Conservation (phyloP, 2,797 vertebrate species). For the Enteromius paludinosus region DNA sequence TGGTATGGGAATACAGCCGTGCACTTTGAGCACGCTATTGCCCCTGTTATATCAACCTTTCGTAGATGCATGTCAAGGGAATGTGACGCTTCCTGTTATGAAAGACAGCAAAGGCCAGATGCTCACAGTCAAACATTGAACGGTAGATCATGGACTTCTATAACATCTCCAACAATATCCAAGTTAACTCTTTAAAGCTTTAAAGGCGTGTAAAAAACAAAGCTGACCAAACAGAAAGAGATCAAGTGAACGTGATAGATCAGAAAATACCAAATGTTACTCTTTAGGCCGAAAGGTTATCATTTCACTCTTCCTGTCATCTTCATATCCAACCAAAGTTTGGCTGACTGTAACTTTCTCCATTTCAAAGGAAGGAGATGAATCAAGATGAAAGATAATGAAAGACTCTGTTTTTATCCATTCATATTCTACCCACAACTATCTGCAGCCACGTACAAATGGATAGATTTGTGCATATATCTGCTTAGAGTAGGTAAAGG, state of each 20-base stretch:
- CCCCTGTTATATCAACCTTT: slow-evolving; percentile 11
- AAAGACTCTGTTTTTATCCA: slow-evolving; percentile 28
- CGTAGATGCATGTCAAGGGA: not conserved
- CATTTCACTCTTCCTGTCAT: not conserved
- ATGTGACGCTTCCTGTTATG: slow-evolving; percentile 12
- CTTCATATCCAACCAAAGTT: not conserved
- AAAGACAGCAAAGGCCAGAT: not conserved
- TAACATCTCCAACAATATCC: not conserved
- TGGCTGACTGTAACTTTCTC: slow-evolving; percentile 12
- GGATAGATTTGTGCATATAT: slow-evolving; percentile 66
- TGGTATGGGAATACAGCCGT: not conserved
- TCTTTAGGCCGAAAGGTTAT: slow-evolving; percentile 11
- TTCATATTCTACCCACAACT: slow-evolving; percentile 40
- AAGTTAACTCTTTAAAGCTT: not conserved
- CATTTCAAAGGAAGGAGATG: slow-evolving; percentile 12
- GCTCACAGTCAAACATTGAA: not conserved
- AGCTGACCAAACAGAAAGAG: not conserved
- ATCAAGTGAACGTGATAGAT: not conserved
- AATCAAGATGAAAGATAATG: slow-evolving; percentile 31
- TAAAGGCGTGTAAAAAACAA: not conserved
- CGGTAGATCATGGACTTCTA: not conserved
- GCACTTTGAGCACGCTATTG: slow-evolving; percentile 6
- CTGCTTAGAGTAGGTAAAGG: slow-evolving; percentile 57
- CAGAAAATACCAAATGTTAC: not conserved
- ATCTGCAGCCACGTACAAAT: slow-evolving; percentile 29